These are phyloP conservation scores for Pristiophorus japonicus DNA, from an alignment of 2,113 vertebrate species.

Conservation along the genomic window DNA sequence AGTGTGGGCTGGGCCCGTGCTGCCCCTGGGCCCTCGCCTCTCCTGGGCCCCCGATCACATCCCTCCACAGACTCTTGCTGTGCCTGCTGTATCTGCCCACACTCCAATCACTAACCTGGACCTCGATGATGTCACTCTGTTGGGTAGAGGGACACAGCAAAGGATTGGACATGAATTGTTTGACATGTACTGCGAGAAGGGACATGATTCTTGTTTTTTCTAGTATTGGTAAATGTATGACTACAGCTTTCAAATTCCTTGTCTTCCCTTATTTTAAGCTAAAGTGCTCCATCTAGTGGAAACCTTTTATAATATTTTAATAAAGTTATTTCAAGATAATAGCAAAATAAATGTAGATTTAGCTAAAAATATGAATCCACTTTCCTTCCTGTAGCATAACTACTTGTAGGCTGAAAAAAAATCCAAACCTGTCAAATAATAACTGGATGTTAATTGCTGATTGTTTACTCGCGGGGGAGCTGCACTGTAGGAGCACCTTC, in stretches of 20 bases:
- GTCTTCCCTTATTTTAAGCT: not conserved
- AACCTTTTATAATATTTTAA: not conserved
- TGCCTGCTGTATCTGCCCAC: no score
- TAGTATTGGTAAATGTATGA: not conserved
- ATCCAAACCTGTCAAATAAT: not conserved
- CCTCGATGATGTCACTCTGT: no score
- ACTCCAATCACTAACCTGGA: no score
- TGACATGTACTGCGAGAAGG: not conserved
- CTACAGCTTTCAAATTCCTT: not conserved
- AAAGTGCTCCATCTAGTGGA: conserved; percentile 15
- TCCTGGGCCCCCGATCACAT: no score
- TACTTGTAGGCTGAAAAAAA: not conserved
- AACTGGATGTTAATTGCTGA: not conserved
- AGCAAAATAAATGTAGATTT: not conserved
- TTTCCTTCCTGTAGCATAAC: not conserved
- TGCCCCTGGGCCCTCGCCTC: no score
- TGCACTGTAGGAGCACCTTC: not conserved
- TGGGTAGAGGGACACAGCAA: not conserved
- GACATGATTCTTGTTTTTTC: not conserved
- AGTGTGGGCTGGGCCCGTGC: no score
- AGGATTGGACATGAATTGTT: not conserved
- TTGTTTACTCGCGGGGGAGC: no score
- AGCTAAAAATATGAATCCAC: not conserved
- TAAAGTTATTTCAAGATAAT: not conserved
- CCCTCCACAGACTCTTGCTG: no score